phyloP scores from a whole-genome alignment of 2,888 invertebrate species.

The Eucriotettix oculatus region DNA sequence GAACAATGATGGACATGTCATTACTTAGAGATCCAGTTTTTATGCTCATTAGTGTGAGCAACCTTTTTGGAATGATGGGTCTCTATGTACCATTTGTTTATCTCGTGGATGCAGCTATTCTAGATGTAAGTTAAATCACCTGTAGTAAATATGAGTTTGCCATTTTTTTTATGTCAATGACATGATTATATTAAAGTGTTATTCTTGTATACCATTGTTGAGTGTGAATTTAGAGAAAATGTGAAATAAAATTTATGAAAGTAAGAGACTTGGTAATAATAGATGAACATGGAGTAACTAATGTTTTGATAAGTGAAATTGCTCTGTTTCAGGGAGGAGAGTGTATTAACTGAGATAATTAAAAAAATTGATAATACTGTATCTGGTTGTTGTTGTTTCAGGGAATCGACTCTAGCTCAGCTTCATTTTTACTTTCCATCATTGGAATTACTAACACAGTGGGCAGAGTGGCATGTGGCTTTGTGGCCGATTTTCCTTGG shows the following conservation, averaged over 20 bases:
- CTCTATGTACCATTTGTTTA: constrained; percentile 94
- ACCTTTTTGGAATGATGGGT: constrained; percentile 94
- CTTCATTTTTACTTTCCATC: constrained; percentile 60
- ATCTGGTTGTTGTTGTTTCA: constrained; percentile 23
- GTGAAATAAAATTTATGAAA: too few relatives aligned
- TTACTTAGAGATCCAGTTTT: constrained; percentile 79
- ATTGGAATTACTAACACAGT: constrained; percentile 90
- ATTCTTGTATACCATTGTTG: too few relatives aligned
- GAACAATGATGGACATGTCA: constrained; percentile 82
- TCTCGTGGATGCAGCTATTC: constrained; percentile 63
- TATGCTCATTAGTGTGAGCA: constrained; percentile 81
- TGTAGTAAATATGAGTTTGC: too few relatives aligned
- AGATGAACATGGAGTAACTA: too few relatives aligned
- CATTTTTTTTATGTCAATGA: too few relatives aligned
- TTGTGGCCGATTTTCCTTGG: constrained; percentile 79
- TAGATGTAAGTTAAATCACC: constrained; percentile 36
- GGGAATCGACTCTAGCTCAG: constrained; percentile 53
- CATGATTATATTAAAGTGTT: too few relatives aligned
- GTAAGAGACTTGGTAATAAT: too few relatives aligned
- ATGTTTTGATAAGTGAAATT: too few relatives aligned
- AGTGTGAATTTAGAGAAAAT: too few relatives aligned
- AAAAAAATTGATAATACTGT: neutral
- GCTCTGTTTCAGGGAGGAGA: too few relatives aligned
- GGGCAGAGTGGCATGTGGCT: constrained; percentile 78
- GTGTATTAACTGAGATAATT: neutral